Conservation (phyloP, 1,140 invertebrate species). For the Sminthurinus signatus region DNA sequence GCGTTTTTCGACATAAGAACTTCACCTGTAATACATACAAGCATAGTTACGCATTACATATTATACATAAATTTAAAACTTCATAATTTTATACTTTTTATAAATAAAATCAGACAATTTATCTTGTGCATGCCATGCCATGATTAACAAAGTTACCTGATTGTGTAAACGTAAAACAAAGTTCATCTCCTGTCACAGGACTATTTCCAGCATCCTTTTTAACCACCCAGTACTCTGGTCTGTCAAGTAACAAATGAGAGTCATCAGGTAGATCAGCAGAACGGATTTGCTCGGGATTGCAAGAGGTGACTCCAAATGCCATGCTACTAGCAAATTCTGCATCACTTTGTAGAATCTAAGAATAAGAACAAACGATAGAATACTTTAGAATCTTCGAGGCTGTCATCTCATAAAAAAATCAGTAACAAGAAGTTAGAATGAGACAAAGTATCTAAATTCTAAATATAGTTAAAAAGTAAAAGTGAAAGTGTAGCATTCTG, state of each 20-base stretch:
- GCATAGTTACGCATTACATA: too few relatives aligned
- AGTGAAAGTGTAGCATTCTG: neutral
- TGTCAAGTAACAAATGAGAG: constrained; percentile 80
- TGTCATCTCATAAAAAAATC: too few relatives aligned
- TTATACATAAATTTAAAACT: too few relatives aligned
- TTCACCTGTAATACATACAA: constrained; percentile 70
- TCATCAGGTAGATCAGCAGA: constrained; percentile 80
- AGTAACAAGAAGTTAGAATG: neutral
- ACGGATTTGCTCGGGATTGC: constrained; percentile 70
- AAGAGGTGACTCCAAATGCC: constrained; percentile 86
- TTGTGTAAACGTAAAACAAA: constrained; percentile 80
- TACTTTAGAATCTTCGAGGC: too few relatives aligned
- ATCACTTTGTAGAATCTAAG: constrained; percentile 48
- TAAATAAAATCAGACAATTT: too few relatives aligned
- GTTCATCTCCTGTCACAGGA: constrained; percentile 77
- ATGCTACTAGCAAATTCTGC: constrained; percentile 78
- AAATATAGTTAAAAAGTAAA: neutral
- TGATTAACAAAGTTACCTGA: too few relatives aligned
- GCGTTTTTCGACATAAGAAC: constrained; percentile 84
- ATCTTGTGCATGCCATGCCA: too few relatives aligned
- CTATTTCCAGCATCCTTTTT: constrained; percentile 82
- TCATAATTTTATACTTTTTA: too few relatives aligned
- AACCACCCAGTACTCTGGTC: constrained; percentile 97
- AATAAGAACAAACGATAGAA: too few relatives aligned
- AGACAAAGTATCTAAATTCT: neutral